Evolutionary conservation across 2,797 vertebrate genomes (phyloP).

Genomic region (Myotis pilosus): DNA sequence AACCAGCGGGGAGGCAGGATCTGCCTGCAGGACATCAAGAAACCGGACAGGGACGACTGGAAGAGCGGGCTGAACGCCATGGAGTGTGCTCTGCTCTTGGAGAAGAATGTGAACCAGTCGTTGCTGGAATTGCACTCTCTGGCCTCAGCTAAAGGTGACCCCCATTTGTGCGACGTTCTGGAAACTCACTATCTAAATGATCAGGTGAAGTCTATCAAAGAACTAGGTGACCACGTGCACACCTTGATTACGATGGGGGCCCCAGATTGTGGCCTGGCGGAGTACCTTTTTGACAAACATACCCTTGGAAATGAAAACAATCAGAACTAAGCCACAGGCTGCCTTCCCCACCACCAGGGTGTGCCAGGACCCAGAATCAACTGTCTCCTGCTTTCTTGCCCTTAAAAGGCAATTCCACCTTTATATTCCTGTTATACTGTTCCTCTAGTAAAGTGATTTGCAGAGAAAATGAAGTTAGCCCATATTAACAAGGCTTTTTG

Average conservation of each 20-base stretch:
- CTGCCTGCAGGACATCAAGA: conserved; percentile 93
- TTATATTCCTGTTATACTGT: background rate
- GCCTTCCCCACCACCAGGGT: background rate
- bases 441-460: conserved; percentile 33
- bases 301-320: conserved; percentile 86
- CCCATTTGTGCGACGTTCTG: conserved; percentile 95
- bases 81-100: conserved; percentile 91
- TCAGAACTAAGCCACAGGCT: conserved; percentile 64
- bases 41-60: conserved; percentile 78
- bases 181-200: conserved; percentile 96
- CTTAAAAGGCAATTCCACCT: background rate
- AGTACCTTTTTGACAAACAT: conserved; percentile 97
- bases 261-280: conserved; percentile 91
- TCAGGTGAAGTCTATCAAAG: conserved; percentile 97
- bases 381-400: background rate
- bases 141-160: conserved; percentile 88
- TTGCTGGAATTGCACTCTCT: conserved; percentile 92
- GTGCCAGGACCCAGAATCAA: background rate
- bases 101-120: conserved; percentile 93
- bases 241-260: conserved; percentile 94
- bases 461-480: conserved; percentile 30
- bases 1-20: conserved; percentile 94
- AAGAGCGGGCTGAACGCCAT: conserved; percentile 88
- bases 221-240: conserved; percentile 93
- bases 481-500: background rate